Evolutionary conservation across 1,140 invertebrate genomes (phyloP).

Genomic region (Sarcophaga peregrina): DNA sequence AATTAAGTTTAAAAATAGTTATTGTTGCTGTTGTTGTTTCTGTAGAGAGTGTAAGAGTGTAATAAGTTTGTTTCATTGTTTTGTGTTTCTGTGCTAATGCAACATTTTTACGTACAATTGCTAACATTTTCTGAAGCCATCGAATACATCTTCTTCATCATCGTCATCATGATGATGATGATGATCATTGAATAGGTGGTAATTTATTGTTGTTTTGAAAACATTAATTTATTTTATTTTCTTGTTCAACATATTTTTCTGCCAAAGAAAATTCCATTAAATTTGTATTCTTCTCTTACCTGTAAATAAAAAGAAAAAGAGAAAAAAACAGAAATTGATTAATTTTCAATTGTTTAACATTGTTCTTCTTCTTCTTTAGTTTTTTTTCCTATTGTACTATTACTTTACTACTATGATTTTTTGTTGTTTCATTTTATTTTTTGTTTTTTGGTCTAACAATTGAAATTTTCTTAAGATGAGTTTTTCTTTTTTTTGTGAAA

Average conservation of each 20-base stretch:
- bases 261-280: background rate
- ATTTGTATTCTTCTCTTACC: background rate
- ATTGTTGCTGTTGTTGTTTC: background rate
- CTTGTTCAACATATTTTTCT: background rate
- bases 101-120: background rate
- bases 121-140: background rate
- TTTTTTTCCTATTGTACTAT: background rate
- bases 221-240: background rate
- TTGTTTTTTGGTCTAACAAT: background rate
- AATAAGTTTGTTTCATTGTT: background rate
- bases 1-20: background rate
- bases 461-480: background rate
- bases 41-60: background rate
- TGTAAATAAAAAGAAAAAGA: background rate
- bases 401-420: too few species aligned
- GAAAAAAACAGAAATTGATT: background rate
- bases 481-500: background rate
- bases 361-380: background rate
- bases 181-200: background rate
- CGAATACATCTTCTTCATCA: background rate
- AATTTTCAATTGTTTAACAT: constrained; percentile 21
- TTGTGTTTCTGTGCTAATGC: background rate
- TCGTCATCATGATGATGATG: too few species aligned
- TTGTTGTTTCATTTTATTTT: too few species aligned
- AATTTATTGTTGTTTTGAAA: constrained; percentile 9